Percentiles rank a stretch among this genome's conserved stretches.
These are phyloP conservation scores for Acestrorhynchus altus DNA, from an alignment of 2,797 vertebrate genomes.

Conservation along the genomic window DNA sequence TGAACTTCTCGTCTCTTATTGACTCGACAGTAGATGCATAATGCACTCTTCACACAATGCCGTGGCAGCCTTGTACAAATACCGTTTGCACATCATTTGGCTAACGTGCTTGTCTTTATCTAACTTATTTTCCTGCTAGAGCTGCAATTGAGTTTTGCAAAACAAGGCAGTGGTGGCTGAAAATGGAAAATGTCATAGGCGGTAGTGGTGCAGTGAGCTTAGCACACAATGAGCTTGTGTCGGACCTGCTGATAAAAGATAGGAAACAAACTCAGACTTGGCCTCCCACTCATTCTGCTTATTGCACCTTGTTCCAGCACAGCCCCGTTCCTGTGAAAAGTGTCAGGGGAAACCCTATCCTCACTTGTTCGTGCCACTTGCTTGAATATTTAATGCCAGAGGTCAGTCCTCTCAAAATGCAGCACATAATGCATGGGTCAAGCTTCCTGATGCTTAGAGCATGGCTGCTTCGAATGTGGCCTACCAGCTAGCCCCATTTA, in stretches of 20 bases:
- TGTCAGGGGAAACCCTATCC: conserved; percentile 31
- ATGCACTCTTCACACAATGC: conserved; percentile 17
- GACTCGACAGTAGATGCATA: conserved; percentile 1
- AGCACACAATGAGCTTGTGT: conserved; percentile 30
- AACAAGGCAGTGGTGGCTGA: conserved; percentile 43
- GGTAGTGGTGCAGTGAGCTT: conserved; percentile 47
- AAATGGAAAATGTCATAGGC: conserved; percentile 50
- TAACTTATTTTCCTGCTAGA: conserved; percentile 46
- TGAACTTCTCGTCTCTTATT: conserved; percentile 4
- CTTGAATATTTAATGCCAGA: conserved; percentile 48
- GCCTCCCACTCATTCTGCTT: conserved; percentile 13
- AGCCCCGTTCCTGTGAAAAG: conserved; percentile 31
- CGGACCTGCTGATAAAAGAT: conserved; percentile 34
- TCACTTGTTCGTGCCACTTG: conserved; percentile 23
- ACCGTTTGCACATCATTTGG: conserved; percentile 57
- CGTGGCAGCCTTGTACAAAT: conserved; percentile 46
- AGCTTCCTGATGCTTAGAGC: background rate
- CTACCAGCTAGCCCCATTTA: too few relatives aligned
- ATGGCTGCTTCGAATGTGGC: background rate
- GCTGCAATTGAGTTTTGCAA: conserved; percentile 48
- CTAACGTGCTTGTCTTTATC: conserved; percentile 48
- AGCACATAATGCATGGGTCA: conserved; percentile 10
- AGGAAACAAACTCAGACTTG: background rate
- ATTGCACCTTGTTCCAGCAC: conserved; percentile 22
- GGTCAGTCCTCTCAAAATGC: conserved; percentile 25